These are phyloP conservation scores for Lordiphosa mommai DNA, from an alignment of 1,140 invertebrate species.

Conservation along the genomic window DNA sequence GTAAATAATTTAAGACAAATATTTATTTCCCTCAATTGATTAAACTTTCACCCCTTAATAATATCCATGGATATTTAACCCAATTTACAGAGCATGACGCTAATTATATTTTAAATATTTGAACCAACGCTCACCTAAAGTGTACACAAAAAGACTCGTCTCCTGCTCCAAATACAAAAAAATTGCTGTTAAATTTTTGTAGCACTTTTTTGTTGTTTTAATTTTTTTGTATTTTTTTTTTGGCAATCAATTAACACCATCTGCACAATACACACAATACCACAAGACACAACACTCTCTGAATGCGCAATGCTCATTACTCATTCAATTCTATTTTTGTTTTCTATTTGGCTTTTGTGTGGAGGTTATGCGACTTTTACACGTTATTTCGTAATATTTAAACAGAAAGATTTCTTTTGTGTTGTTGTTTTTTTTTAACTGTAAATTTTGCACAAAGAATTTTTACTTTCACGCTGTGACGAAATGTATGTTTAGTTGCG, in stretches of 20 bases:
- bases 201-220: slow-evolving; percentile 30
- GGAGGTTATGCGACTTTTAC: neutral
- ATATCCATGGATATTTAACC: slow-evolving; percentile 59
- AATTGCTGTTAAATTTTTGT: slow-evolving; percentile 54
- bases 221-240: slow-evolving; percentile 26
- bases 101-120: slow-evolving; percentile 63
- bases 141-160: slow-evolving; percentile 20
- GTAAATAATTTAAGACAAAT: neutral
- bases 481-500: slow-evolving; percentile 12
- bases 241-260: slow-evolving; percentile 61
- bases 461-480: slow-evolving; percentile 63
- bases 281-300: slow-evolving; percentile 5
- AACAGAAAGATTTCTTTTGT: slow-evolving; percentile 26
- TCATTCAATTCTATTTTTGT: slow-evolving; percentile 45
- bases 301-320: slow-evolving; percentile 26
- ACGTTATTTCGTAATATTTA: slow-evolving; percentile 63
- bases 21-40: slow-evolving; percentile 18
- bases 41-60: slow-evolving; percentile 34
- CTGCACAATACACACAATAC: slow-evolving; percentile 10
- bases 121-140: slow-evolving; percentile 44
- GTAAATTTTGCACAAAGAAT: slow-evolving; percentile 43
- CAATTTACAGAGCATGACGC: slow-evolving; percentile 71
- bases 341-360: slow-evolving; percentile 23
- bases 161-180: slow-evolving; percentile 41
- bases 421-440: slow-evolving; percentile 4